Percentiles rank a stretch among this genome's conserved stretches.
These are phyloP conservation scores for Peromyscus nudipes DNA, from an alignment of 2,797 vertebrate genomes.

Conservation along the genomic window DNA sequence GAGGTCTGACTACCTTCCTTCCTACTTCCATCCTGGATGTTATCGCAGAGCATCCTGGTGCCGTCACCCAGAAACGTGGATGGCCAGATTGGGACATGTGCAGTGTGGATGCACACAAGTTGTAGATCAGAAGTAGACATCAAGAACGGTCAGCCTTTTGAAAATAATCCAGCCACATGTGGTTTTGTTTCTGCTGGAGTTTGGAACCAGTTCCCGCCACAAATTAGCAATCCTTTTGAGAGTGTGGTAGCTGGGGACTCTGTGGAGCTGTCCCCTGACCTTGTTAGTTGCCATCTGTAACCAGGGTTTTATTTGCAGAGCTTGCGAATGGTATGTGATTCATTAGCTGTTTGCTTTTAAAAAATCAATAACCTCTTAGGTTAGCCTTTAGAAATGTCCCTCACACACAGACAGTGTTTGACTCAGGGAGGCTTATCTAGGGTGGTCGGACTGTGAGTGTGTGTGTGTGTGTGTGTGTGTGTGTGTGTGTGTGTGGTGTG, in stretches of 20 bases:
- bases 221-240: not conserved
- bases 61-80: not conserved
- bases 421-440: not conserved
- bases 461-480: not conserved
- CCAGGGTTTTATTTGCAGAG: not conserved
- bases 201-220: not conserved
- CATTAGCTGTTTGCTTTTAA: not conserved
- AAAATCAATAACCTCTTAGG: not conserved
- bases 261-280: not conserved
- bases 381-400: not conserved
- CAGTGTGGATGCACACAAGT: not conserved
- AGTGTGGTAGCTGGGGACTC: not conserved
- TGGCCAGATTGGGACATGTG: not conserved
- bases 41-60: not conserved
- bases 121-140: not conserved
- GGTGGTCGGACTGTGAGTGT: not conserved
- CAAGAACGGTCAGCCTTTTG: not conserved
- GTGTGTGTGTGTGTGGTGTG: no score
- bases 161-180: conserved; percentile 1
- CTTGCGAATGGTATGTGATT: not conserved
- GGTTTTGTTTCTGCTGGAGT: conserved; percentile 34
- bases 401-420: not conserved
- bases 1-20: not conserved
- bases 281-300: not conserved
- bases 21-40: not conserved